Evolutionary conservation across 2,113 vertebrate genomes (phyloP), one percentile per base, ranked within the genome.

Genomic region (Clinocottus analis): DNA sequence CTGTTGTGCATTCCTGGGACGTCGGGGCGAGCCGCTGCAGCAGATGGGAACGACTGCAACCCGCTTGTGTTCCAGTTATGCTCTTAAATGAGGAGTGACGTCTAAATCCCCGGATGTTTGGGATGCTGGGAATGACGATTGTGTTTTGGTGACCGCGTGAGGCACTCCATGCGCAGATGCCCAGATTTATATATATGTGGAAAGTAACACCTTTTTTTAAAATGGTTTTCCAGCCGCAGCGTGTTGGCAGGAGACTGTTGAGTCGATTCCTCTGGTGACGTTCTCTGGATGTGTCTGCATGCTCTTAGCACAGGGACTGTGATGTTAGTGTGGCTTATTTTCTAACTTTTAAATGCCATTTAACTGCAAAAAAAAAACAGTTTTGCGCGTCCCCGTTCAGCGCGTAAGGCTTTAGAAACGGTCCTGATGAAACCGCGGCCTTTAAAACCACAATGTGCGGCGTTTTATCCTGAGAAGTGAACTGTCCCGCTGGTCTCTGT

Each of bases 1-100:
- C 68, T 78, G 82, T 67, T 47, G 82, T 65, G 71, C 91, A 89
- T 94, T 93, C 92, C 92, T 82, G 64, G 84, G 90, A 88, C 61
- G 39, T 89, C 61, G 82, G 70, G 73, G 27, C 10, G 61, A 74
- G 72, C 84, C 66, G 33, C 72, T 11, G 68, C 77, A 60, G 85
- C 86, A 88, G 86, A 89, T 84, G 88, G 78, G 82, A 81, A 29
- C 79, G 51, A 90, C 84, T 83, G 80, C 66, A 82, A 41, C 66
- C 66, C 25, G 25, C 75, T 64, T 11, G 47, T 68, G 62, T 51
- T 79, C 31, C 27, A 33, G 71, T 88, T 78, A 80, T 87, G 83
- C 86, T 92, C 86, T 86, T 72, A 71, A 53, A 82, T 77, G 75
- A 68, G 72, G 16, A 21, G 53, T 68, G 75, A 86, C 64, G 66